Evolutionary conservation across 2,113 vertebrate species (phyloP), one percentile per base, ranked within the genome.

Genomic region (Kryptolebias marmoratus): DNA sequence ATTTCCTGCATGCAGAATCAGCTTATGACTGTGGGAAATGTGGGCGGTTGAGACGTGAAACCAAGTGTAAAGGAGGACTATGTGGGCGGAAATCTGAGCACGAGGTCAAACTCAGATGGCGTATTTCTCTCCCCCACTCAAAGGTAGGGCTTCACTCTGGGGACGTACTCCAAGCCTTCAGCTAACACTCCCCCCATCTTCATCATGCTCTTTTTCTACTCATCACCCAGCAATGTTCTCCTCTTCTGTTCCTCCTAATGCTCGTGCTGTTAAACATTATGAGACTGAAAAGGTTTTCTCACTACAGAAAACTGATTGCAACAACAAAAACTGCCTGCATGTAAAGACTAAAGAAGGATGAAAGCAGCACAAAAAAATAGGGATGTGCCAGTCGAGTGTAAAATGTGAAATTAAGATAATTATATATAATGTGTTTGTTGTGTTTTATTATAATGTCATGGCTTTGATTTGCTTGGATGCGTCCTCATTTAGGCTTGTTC

Each of bases 11-110:
- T 16, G n/a, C 1, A 55, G n/a, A 11, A 53, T 64, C 10, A 57
- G 32, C 59, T 72, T 58, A 64, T 18, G 62, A 28, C 65, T 58
- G 30, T 32, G 77, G 80, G 71, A 73, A 68, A 48, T 64, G 84
- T 84, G 79, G 82, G 88, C 48, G 55, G 79, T 68, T 54, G 65
- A 53, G 75, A 72, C 65, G 68, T 57, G 55, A 73, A 84, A 75
- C 44, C 27, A 71, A 72, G 60, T 22, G 82, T 66, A 66, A 62
- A 57, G 62, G 75, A 55, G 66, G 48, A 80, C 53, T 52, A 70
- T 53, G 83, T 84, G 85, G 84, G 88, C 73, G 88, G 82, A 89
- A 87, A 85, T 69, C 75, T 59, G 77, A 77, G 49, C 64, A 54
- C 70, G 48, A 62, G 68, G 74, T 74, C 47, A 62, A 86, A 73